Conservation (phyloP, 2,888 invertebrate genomes). For the Nomada ruficornis region DNA sequence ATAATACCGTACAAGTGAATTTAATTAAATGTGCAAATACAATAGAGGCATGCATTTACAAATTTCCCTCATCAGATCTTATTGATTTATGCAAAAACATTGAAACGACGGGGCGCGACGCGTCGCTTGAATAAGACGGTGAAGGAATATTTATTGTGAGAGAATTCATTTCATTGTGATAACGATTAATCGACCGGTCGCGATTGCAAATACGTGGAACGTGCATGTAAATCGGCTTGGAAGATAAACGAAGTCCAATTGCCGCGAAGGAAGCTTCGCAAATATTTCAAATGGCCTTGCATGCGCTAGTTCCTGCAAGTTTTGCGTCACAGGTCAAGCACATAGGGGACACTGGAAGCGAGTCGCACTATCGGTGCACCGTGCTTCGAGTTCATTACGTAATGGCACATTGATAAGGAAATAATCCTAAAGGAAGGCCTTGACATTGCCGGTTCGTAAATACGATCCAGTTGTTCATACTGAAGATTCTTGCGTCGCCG, state of each 20-base stretch:
- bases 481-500: conserved; percentile 41
- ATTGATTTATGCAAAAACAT: neutral
- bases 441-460: conserved; percentile 67
- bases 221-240: neutral
- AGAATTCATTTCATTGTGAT: neutral
- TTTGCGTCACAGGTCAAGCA: conserved; percentile 71
- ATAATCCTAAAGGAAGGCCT: no score
- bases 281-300: conserved; percentile 61
- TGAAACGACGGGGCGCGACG: neutral
- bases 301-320: conserved; percentile 40
- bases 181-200: neutral
- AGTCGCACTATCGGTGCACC: conserved; percentile 64
- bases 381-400: conserved; percentile 62
- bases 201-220: neutral
- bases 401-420: conserved; percentile 70
- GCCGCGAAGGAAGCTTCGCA: conserved; percentile 42
- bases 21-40: no score
- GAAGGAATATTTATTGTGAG: neutral
- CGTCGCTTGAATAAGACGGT: neutral
- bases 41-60: neutral
- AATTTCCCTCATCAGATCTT: neutral
- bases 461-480: conserved; percentile 51
- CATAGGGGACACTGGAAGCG: conserved; percentile 56
- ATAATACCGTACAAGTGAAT: no score
- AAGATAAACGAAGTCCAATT: conserved; percentile 38